phyloP scores from a whole-genome alignment of 2,888 invertebrate species.

The Drosophila subsilvestris region DNA sequence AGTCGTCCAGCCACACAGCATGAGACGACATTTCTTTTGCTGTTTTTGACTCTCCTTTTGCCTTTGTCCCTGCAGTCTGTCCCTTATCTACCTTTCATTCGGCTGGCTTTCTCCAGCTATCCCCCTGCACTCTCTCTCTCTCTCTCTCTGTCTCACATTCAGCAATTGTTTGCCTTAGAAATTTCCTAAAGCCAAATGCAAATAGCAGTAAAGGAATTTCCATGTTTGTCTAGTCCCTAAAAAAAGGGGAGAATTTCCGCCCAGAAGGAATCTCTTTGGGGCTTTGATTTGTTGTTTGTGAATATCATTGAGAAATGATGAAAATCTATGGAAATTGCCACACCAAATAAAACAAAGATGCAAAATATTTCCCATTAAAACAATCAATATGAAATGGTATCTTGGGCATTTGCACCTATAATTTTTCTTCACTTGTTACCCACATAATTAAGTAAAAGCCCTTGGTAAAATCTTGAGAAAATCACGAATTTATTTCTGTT shows the following conservation, averaged over 20 bases:
- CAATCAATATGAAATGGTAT: too few relatives aligned
- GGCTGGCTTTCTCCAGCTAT: not conserved
- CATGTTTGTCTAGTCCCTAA: slow-evolving; percentile 22
- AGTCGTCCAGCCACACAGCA: slow-evolving; percentile 38
- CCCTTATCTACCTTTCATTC: slow-evolving; percentile 30
- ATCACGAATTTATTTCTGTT: not conserved
- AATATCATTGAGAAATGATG: not conserved
- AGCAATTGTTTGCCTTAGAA: slow-evolving; percentile 17
- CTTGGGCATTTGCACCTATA: too few relatives aligned
- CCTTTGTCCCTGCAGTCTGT: slow-evolving; percentile 11
- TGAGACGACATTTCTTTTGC: slow-evolving; percentile 37
- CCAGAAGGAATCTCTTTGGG: not conserved
- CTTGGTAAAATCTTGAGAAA: too few relatives aligned
- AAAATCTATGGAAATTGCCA: not conserved
- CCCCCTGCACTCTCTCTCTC: slow-evolving; percentile 1
- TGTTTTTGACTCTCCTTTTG: slow-evolving; percentile 8
- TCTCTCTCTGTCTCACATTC: not conserved
- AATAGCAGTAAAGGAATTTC: slow-evolving; percentile 33
- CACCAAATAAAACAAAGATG: not conserved
- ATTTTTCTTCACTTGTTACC: too few relatives aligned
- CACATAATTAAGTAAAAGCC: too few relatives aligned
- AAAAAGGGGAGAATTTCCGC: not conserved
- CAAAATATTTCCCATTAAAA: not conserved
- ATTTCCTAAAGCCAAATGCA: slow-evolving; percentile 49
- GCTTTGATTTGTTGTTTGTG: not conserved